Percentiles rank a stretch among this genome's conserved stretches.
Conservation (phyloP, 2,797 vertebrate species). For the Austrolebias charrua region DNA sequence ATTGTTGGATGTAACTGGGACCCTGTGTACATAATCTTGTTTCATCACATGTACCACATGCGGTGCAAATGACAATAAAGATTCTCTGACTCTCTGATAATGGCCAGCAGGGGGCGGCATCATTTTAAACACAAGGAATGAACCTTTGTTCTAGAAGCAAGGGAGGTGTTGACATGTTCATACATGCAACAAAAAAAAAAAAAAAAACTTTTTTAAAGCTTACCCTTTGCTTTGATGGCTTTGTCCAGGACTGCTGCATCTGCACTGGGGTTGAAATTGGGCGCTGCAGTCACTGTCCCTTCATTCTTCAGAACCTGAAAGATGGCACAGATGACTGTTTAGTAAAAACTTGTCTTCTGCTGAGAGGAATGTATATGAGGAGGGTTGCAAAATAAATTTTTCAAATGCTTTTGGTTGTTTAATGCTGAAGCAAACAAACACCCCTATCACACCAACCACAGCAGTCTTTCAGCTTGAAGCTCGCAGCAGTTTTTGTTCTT, state of each 20-base stretch:
- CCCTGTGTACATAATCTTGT: too few species aligned
- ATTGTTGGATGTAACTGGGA: too few species aligned
- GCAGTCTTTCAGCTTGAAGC: not conserved
- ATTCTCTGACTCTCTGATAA: too few species aligned
- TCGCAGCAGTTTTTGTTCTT: not conserved
- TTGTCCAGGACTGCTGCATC: constrained; percentile 87
- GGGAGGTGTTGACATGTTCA: constrained; percentile 19
- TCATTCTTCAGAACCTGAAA: constrained; percentile 63
- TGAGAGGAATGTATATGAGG: not conserved
- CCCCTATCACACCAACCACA: not conserved
- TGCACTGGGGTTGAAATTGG: constrained; percentile 78
- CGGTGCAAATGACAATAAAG: too few species aligned
- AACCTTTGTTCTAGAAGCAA: not conserved
- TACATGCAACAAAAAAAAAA: constrained; percentile 27
- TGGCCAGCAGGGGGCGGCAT: constrained; percentile 53
- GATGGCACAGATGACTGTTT: constrained; percentile 22
- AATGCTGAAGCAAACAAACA: not conserved
- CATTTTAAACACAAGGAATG: not conserved
- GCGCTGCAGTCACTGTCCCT: constrained; percentile 76
- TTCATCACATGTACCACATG: too few species aligned
- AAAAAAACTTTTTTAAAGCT: constrained; percentile 12
- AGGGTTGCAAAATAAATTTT: not conserved
- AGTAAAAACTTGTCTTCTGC: constrained; percentile 25
- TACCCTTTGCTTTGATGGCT: constrained; percentile 91
- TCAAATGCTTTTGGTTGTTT: not conserved